Conservation (phyloP, 2,888 invertebrate species). For the Ganaspis brasiliensis region DNA sequence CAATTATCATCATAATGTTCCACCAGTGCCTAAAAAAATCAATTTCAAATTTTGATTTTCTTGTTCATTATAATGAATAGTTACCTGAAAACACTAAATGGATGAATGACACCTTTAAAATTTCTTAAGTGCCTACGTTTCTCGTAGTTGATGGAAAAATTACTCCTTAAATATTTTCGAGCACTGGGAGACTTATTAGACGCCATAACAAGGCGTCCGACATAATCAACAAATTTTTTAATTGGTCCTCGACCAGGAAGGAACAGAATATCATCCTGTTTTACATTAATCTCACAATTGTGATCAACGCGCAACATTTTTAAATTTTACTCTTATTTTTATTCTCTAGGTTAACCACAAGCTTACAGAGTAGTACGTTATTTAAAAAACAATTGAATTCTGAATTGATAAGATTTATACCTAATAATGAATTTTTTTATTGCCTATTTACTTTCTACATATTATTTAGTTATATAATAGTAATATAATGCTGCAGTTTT, state of each 20-base stretch:
- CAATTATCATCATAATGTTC: conserved; percentile 75
- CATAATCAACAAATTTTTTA: conserved; percentile 52
- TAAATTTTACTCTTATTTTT: neutral
- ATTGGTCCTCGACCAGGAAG: conserved; percentile 64
- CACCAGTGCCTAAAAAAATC: conserved; percentile 73
- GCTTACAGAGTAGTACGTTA: neutral
- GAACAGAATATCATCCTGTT: conserved; percentile 65
- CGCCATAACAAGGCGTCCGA: conserved; percentile 69
- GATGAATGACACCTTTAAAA: conserved; percentile 71
- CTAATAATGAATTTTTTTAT: no score
- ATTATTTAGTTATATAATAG: neutral
- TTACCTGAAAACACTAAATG: conserved; percentile 76
- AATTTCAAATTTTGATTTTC: neutral
- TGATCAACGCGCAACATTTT: conserved; percentile 63
- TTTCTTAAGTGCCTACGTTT: conserved; percentile 71
- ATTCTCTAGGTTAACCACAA: neutral
- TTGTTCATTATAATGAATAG: neutral
- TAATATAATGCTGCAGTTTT: no score
- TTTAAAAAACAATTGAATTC: neutral
- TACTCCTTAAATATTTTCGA: conserved; percentile 73
- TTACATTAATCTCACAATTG: conserved; percentile 67
- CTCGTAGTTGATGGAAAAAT: conserved; percentile 71
- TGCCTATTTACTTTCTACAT: neutral
- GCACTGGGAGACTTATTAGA: conserved; percentile 74
- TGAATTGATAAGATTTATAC: neutral